Evolutionary conservation across 2,888 invertebrate genomes (phyloP).

Genomic region (Heliconius sara): DNA sequence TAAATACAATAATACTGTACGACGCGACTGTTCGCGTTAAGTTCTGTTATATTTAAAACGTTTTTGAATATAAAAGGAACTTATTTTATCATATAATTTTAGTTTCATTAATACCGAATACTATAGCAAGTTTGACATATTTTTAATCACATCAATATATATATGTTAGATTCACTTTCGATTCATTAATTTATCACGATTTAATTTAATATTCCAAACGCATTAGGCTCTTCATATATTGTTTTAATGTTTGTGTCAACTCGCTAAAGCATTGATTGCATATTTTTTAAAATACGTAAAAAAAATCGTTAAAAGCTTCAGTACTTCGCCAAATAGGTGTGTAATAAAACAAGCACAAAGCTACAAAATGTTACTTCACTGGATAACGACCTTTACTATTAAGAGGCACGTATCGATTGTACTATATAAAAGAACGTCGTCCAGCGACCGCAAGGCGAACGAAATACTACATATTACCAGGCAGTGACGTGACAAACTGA

Average conservation of each 20-base stretch:
- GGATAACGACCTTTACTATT: slow-evolving; percentile 16
- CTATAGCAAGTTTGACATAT: background rate
- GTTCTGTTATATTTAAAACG: background rate
- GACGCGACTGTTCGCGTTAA: slow-evolving; percentile 13
- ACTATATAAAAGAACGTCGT: slow-evolving; percentile 19
- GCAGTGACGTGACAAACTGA: slow-evolving; percentile 9
- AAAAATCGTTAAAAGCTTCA: background rate
- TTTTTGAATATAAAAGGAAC: background rate
- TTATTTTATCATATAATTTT: background rate
- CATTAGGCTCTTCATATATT: background rate
- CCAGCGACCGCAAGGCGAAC: background rate
- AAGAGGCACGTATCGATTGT: slow-evolving; percentile 32
- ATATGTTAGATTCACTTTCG: background rate
- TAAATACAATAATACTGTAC: slow-evolving; percentile 32
- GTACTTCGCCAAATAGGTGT: background rate
- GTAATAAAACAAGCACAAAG: background rate
- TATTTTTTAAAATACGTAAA: slow-evolving; percentile 1
- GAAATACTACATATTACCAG: slow-evolving; percentile 2
- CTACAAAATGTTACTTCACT: background rate
- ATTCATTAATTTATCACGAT: too few species aligned
- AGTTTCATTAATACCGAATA: background rate
- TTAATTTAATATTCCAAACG: too few species aligned
- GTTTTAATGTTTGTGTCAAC: background rate
- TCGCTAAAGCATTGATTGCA: background rate
- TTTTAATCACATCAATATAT: background rate